phyloP scores from a whole-genome alignment of 2,888 invertebrate genomes.

The Drosophila paramelanica region DNA sequence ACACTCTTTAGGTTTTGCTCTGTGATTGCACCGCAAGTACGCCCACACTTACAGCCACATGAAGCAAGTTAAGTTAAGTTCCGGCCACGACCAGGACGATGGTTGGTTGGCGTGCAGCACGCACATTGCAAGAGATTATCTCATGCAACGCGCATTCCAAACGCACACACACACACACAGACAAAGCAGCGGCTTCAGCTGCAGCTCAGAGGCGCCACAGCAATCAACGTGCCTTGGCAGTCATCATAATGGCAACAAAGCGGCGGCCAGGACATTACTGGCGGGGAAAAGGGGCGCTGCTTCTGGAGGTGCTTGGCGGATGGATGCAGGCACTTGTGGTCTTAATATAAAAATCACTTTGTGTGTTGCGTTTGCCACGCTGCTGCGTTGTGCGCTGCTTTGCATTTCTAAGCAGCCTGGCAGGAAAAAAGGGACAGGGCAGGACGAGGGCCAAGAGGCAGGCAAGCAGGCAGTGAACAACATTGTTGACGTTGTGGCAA shows the following conservation, averaged over 20 bases:
- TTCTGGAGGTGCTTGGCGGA: conserved; percentile 18
- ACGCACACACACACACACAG: conserved; percentile 21
- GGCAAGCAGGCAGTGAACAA: conserved; percentile 36
- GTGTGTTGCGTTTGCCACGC: conserved; percentile 74
- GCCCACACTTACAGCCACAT: conserved; percentile 15
- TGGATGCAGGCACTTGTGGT: conserved; percentile 71
- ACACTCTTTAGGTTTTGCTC: neutral
- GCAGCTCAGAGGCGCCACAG: conserved; percentile 58
- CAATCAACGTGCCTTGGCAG: conserved; percentile 74
- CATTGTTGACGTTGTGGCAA: conserved; percentile 72
- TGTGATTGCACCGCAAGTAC: conserved; percentile 22
- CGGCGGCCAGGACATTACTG: conserved; percentile 45
- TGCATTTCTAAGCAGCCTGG: conserved; percentile 70
- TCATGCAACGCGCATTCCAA: conserved; percentile 73
- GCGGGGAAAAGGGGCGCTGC: neutral
- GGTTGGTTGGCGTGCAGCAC: conserved; percentile 73
- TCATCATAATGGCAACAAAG: conserved; percentile 79
- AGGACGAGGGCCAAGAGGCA: conserved; percentile 9
- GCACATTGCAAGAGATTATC: conserved; percentile 77
- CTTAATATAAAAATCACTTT: conserved; percentile 81
- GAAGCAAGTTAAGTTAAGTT: conserved; percentile 46
- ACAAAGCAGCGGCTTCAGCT: conserved; percentile 3
- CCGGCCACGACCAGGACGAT: conserved; percentile 34
- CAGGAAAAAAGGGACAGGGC: conserved; percentile 21
- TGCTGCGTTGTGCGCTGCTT: conserved; percentile 65